Conservation (phyloP, 1,140 invertebrate species). For the Pogonognathellus flavescens region DNA sequence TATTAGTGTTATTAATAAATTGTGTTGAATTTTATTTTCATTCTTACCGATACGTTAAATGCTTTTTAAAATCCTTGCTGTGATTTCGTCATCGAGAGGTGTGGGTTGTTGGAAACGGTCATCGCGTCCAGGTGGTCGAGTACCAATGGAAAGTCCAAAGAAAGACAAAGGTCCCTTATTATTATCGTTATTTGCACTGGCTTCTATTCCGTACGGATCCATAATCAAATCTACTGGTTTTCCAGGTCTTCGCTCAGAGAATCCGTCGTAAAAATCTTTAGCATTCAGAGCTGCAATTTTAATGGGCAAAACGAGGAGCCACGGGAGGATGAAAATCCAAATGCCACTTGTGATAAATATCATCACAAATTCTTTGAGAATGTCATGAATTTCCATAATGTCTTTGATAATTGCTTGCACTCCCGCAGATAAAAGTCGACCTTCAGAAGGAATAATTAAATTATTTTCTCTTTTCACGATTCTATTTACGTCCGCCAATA, state of each 20-base stretch:
- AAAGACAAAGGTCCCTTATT: neutral
- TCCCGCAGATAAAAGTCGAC: neutral
- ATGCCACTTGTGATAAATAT: constrained; percentile 17
- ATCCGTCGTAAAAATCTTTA: constrained; percentile 5
- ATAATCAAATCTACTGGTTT: neutral
- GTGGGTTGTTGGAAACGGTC: neutral
- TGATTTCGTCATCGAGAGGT: neutral
- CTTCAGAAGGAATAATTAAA: neutral
- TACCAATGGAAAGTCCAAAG: neutral
- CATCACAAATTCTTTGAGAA: constrained; percentile 19
- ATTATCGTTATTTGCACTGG: neutral
- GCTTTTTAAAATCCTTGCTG: constrained; percentile 12
- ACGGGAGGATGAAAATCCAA: constrained; percentile 27
- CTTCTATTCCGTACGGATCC: neutral
- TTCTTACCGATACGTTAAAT: neutral
- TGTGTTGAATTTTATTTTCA: neutral
- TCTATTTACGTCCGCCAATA: neutral
- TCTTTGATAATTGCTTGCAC: constrained; percentile 4
- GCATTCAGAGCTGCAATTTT: neutral
- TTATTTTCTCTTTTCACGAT: neutral
- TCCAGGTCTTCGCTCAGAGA: neutral
- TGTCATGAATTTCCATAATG: neutral
- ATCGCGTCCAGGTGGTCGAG: neutral
- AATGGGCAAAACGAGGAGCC: neutral
- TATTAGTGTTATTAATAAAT: too few relatives aligned